phyloP scores from a whole-genome alignment of 2,113 vertebrate genomes.

The Sphaerodactylus townsendi region DNA sequence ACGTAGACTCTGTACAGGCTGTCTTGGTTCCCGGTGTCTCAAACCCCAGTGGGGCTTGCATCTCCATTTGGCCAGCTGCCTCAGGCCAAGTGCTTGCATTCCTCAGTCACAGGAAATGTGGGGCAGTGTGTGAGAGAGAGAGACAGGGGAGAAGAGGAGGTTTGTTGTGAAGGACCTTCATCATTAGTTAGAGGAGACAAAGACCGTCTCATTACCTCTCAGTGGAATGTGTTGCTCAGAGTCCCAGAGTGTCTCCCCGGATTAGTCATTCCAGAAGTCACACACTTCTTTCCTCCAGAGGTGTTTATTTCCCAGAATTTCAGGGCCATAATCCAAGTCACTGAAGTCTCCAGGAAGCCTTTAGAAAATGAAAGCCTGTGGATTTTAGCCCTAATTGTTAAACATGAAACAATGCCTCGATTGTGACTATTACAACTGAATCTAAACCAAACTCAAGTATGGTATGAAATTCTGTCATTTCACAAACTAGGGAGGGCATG shows the following conservation, averaged over 20 bases:
- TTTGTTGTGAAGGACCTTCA: conserved; percentile 31
- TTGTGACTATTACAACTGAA: neutral
- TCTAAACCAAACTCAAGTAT: neutral
- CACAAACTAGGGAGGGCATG: too few relatives aligned
- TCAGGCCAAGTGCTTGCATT: neutral
- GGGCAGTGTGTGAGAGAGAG: conserved; percentile 1
- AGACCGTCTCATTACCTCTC: conserved; percentile 7
- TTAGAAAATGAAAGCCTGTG: neutral
- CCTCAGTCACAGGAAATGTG: neutral
- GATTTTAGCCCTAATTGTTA: neutral
- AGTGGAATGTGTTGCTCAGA: neutral
- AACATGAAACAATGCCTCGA: neutral
- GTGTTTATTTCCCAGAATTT: neutral
- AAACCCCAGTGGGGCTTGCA: neutral
- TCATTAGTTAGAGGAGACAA: conserved; percentile 38
- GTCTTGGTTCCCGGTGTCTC: neutral
- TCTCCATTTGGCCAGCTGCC: neutral
- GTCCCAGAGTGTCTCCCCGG: neutral
- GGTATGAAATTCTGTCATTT: neutral
- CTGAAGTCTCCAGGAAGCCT: neutral
- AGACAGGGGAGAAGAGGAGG: conserved; percentile 22
- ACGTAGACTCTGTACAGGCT: neutral
- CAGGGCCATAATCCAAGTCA: neutral
- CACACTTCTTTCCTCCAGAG: neutral
- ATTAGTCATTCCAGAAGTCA: neutral